phyloP scores from a whole-genome alignment of 2,797 vertebrate species.

The Parambassis ranga region DNA sequence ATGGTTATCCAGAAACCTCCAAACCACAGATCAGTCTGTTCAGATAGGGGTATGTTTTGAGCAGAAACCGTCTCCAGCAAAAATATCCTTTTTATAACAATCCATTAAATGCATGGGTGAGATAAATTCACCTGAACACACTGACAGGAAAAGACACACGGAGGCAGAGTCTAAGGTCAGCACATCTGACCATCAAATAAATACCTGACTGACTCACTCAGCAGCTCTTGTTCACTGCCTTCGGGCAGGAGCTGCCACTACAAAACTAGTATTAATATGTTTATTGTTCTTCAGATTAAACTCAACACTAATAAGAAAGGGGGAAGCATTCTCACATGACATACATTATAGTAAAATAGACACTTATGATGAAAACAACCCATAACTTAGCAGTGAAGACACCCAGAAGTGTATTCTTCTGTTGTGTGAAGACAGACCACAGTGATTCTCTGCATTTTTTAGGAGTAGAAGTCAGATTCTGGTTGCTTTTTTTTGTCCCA shows the following conservation, averaged over 20 bases:
- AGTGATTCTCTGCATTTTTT: constrained; percentile 9
- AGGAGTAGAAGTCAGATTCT: constrained; percentile 2
- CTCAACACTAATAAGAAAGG: too few relatives aligned
- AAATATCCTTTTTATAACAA: too few relatives aligned
- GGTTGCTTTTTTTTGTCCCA: constrained; percentile 9
- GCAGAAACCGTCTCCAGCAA: too few relatives aligned
- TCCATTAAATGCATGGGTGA: too few relatives aligned
- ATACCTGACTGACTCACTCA: background rate
- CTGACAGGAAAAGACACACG: background rate
- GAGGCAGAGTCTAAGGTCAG: background rate
- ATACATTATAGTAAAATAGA: too few relatives aligned
- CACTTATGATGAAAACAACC: constrained; percentile 33
- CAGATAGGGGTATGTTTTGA: too few relatives aligned
- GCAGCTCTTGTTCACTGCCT: background rate
- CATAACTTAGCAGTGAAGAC: constrained; percentile 19
- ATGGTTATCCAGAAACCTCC: too few relatives aligned
- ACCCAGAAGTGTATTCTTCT: constrained; percentile 16
- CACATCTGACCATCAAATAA: background rate
- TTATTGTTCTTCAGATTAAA: too few relatives aligned
- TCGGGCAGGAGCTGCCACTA: background rate
- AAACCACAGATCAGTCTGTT: too few relatives aligned
- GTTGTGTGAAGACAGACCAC: constrained; percentile 14
- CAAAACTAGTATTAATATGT: too few relatives aligned
- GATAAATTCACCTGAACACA: too few relatives aligned
- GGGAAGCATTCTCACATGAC: too few relatives aligned